A percentile compares a stretch with the other conserved stretches of the same genome.
phyloP scores from a whole-genome alignment of 2,797 vertebrate species.

The Halcyon chelicuti region DNA sequence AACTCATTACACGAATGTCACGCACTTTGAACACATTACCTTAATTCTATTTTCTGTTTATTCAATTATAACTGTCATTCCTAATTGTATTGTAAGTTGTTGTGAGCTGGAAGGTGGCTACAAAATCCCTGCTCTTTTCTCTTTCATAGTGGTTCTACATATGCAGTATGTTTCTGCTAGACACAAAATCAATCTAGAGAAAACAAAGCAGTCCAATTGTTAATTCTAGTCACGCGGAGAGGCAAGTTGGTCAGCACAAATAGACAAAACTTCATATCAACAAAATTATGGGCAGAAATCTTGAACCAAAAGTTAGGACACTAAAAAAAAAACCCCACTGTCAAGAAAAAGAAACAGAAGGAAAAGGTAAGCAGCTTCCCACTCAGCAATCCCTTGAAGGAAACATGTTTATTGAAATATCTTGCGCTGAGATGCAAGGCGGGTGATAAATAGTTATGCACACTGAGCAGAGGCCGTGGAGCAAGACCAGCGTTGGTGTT shows the following conservation, averaged over 20 bases:
- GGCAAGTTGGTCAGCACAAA: background rate
- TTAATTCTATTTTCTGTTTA: slow-evolving; percentile 79
- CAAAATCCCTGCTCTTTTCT: slow-evolving; percentile 27
- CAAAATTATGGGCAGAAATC: background rate
- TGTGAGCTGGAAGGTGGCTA: slow-evolving; percentile 10
- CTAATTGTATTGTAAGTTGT: slow-evolving; percentile 56
- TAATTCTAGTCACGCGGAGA: background rate
- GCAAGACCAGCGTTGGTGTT: background rate
- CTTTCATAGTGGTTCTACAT: slow-evolving; percentile 7
- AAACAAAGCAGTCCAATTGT: background rate
- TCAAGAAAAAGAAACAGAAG: background rate
- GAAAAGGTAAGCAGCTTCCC: background rate
- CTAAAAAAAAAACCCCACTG: background rate
- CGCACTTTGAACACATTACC: slow-evolving; percentile 70
- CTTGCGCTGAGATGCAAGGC: background rate
- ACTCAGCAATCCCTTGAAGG: background rate
- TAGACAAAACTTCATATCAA: background rate
- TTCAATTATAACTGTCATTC: slow-evolving; percentile 62
- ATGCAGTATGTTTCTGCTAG: background rate
- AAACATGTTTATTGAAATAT: background rate
- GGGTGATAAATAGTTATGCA: background rate
- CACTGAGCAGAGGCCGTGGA: background rate
- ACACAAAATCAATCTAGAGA: slow-evolving; percentile 11
- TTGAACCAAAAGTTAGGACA: background rate
- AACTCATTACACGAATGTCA: slow-evolving; percentile 72